Evolutionary conservation across 1,140 invertebrate genomes (phyloP).

Genomic region (Drosophila teissieri): DNA sequence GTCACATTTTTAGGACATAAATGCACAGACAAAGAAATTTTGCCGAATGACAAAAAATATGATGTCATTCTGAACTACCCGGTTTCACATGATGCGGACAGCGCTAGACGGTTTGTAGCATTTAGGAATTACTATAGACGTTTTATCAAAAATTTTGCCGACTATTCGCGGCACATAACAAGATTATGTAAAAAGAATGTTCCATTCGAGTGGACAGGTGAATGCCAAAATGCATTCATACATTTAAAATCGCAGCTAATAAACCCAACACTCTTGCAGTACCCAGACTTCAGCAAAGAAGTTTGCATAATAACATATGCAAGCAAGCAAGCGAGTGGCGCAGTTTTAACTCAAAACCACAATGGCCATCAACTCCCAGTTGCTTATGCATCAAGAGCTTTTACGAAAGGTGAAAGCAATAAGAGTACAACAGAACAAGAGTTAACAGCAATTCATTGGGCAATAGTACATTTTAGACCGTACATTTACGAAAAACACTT

Average conservation of each 20-base stretch:
- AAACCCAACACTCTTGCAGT: neutral
- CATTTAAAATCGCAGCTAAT: neutral
- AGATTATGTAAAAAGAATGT: slow-evolving; percentile 54
- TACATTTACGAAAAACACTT: neutral
- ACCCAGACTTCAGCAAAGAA: neutral
- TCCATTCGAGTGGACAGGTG: slow-evolving; percentile 42
- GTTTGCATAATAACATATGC: neutral
- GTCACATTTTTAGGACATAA: too few species aligned
- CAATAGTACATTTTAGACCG: neutral
- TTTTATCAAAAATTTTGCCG: slow-evolving; percentile 28
- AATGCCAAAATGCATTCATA: slow-evolving; percentile 55
- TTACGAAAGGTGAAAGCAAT: neutral
- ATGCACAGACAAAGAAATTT: too few species aligned
- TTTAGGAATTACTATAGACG: slow-evolving; percentile 37
- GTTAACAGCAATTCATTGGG: neutral
- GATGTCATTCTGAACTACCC: slow-evolving; percentile 17
- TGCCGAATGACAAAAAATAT: neutral
- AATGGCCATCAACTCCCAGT: slow-evolving; percentile 1
- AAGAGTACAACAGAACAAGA: neutral
- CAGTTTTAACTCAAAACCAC: neutral
- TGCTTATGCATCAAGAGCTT: neutral
- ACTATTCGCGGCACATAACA: slow-evolving; percentile 36
- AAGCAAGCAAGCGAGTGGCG: neutral
- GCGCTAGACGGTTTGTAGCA: slow-evolving; percentile 10
- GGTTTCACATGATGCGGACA: slow-evolving; percentile 19